Evolutionary conservation across 1,140 invertebrate genomes (phyloP).

Genomic region (Aricia agestis): DNA sequence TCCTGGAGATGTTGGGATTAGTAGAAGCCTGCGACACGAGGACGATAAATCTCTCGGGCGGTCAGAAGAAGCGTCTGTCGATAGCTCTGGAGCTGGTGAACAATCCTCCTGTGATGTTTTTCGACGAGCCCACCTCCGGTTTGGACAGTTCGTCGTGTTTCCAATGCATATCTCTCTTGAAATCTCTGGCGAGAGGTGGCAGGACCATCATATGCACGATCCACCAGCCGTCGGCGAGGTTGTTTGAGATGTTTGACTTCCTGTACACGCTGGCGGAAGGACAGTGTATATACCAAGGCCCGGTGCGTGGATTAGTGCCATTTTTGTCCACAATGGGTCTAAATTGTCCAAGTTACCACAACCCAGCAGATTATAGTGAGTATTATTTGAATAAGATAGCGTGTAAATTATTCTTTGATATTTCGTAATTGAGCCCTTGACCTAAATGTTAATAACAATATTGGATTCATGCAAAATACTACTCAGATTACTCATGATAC

Average conservation of each 20-base stretch:
- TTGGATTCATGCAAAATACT: neutral
- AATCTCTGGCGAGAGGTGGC: conserved; percentile 86
- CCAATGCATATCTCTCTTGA: conserved; percentile 90
- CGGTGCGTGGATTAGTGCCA: conserved; percentile 87
- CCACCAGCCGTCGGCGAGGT: conserved; percentile 95
- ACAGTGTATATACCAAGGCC: conserved; percentile 93
- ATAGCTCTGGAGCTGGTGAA: conserved; percentile 91
- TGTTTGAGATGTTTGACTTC: conserved; percentile 97
- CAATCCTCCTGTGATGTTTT: conserved; percentile 97
- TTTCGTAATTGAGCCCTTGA: no score
- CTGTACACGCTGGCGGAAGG: conserved; percentile 93
- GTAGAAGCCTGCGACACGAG: conserved; percentile 86
- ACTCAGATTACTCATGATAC: conserved; percentile 10
- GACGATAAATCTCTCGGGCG: conserved; percentile 90
- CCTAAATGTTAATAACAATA: no score
- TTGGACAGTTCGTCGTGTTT: conserved; percentile 95
- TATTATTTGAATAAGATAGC: neutral
- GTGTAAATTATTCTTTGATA: no score
- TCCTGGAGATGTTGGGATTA: conserved; percentile 86
- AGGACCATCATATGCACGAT: conserved; percentile 97
- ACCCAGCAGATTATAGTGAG: conserved; percentile 95
- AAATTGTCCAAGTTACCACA: conserved; percentile 95
- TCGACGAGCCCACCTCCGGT: conserved; percentile 98
- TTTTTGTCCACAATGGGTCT: conserved; percentile 90
- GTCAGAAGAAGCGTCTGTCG: conserved; percentile 93